A percentile compares a stretch with the other conserved stretches of the same genome.
phyloP scores from a whole-genome alignment of 2,797 vertebrate species.

The Gymnocypris eckloni region DNA sequence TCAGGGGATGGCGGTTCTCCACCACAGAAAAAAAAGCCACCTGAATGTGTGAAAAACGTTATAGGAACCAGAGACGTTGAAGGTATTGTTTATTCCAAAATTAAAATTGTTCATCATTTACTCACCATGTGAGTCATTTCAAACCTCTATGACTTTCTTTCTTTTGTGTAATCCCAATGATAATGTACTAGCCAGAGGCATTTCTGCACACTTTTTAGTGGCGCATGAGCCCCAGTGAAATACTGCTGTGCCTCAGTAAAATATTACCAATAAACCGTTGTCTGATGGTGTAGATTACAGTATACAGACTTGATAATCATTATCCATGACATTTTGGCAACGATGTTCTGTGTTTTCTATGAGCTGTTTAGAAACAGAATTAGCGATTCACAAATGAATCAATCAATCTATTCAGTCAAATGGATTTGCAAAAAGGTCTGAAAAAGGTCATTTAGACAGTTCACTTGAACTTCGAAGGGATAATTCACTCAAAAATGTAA shows the following conservation, averaged over 20 bases:
- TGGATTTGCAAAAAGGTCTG: not conserved
- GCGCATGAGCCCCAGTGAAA: not conserved
- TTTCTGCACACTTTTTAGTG: not conserved
- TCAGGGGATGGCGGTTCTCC: not conserved
- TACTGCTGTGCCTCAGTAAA: not conserved
- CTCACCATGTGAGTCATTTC: not conserved
- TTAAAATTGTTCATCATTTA: not conserved
- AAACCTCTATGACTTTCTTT: not conserved
- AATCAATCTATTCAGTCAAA: not conserved
- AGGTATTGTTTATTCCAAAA: not conserved
- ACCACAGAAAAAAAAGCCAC: not conserved
- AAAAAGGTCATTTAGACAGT: not conserved
- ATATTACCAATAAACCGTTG: not conserved
- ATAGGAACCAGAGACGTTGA: not conserved
- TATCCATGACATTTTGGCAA: not conserved
- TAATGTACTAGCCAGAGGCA: not conserved
- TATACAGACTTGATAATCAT: not conserved
- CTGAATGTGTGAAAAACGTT: not conserved
- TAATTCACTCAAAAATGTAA: not conserved
- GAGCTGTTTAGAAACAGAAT: not conserved
- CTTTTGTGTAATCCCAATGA: not conserved
- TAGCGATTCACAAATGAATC: not conserved
- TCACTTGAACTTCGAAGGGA: not conserved
- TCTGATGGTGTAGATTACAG: not conserved
- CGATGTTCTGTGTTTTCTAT: not conserved